These are phyloP conservation scores for Emydocephalus ijimae DNA, from an alignment of 2,113 vertebrate genomes.

Conservation along the genomic window DNA sequence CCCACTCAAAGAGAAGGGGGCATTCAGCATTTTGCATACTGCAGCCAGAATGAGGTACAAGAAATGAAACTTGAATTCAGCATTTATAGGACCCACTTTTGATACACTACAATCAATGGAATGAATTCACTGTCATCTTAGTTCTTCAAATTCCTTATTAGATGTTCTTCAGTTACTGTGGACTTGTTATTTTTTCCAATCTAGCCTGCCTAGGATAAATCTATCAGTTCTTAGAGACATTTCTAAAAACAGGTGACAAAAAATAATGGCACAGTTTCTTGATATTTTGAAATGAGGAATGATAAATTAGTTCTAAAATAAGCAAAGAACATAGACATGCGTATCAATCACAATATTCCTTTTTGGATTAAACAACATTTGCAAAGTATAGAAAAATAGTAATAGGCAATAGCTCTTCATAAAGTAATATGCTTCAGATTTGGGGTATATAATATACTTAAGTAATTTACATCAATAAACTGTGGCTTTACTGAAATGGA, in stretches of 20 bases:
- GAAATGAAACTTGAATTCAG: background rate
- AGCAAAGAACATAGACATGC: background rate
- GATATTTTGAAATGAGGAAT: background rate
- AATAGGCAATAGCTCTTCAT: background rate
- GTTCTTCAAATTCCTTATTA: background rate
- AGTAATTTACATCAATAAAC: background rate
- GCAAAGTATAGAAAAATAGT: background rate
- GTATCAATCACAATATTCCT: background rate
- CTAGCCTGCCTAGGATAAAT: background rate
- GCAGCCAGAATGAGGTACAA: background rate
- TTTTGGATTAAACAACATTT: background rate
- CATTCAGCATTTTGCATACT: background rate
- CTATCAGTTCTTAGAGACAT: background rate
- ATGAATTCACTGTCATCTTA: background rate
- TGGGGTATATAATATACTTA: background rate
- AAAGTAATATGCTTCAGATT: background rate
- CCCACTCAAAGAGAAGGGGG: background rate
- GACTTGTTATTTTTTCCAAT: background rate
- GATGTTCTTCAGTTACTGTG: background rate
- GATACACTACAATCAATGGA: background rate
- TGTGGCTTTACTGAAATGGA: background rate
- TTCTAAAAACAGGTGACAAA: background rate
- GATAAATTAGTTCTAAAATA: background rate
- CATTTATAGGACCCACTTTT: background rate
- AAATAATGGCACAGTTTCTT: background rate